Percentiles rank a stretch among this genome's conserved stretches.
phyloP scores from a whole-genome alignment of 2,888 invertebrate genomes.

The Cryptus armator region DNA sequence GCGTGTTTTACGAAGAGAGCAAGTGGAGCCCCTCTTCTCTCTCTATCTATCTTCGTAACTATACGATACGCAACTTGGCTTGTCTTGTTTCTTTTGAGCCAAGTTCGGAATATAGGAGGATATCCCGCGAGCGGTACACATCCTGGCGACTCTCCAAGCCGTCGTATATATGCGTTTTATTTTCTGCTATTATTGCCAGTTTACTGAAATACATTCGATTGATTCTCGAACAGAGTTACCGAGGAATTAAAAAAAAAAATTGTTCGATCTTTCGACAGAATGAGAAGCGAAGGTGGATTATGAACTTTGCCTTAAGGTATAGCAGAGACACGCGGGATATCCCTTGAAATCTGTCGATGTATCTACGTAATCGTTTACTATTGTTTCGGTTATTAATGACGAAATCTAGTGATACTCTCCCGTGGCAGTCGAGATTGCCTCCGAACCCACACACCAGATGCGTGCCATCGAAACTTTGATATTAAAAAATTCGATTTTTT shows the following conservation, averaged over 20 bases:
- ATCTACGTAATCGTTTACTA: background rate
- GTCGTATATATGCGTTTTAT: background rate
- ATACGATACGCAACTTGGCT: conserved; percentile 12
- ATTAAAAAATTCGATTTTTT: background rate
- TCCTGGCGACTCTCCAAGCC: conserved; percentile 38
- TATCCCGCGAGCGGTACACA: conserved; percentile 56
- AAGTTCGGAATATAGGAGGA: conserved; percentile 50
- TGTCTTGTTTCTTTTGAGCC: conserved; percentile 37
- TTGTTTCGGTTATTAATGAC: background rate
- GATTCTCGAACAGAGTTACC: background rate
- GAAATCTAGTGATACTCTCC: background rate
- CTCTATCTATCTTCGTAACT: background rate
- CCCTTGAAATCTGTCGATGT: background rate
- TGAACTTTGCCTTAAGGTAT: too few species aligned
- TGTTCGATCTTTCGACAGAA: too few species aligned
- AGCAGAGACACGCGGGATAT: background rate
- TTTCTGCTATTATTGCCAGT: background rate
- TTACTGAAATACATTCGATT: background rate
- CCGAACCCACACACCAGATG: background rate
- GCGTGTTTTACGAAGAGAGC: conserved; percentile 49
- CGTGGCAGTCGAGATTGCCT: background rate
- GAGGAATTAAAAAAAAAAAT: background rate
- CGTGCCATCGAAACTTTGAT: background rate
- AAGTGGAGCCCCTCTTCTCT: background rate
- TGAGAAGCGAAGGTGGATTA: too few species aligned